phyloP scores from a whole-genome alignment of 1,140 invertebrate genomes.

The Philaenus spumarius region DNA sequence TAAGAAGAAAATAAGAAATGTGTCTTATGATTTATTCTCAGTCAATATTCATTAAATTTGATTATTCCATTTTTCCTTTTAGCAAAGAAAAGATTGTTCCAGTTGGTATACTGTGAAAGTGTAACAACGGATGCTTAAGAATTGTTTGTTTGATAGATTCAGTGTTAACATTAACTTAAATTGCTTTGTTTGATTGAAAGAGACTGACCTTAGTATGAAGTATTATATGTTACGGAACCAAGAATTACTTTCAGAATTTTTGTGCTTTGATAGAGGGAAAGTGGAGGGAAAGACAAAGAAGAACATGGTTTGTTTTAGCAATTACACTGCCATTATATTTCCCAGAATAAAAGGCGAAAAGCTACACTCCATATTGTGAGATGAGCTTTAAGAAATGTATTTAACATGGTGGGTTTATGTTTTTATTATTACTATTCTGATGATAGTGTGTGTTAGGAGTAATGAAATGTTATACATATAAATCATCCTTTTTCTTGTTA shows the following conservation, averaged over 20 bases:
- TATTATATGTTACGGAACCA: not conserved
- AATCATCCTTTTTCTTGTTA: slow-evolving; percentile 19
- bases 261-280: not conserved
- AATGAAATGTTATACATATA: slow-evolving; percentile 22
- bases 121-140: not conserved
- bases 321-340: slow-evolving; percentile 26
- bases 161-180: not conserved
- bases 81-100: slow-evolving; percentile 1
- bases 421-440: slow-evolving; percentile 17
- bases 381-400: slow-evolving; percentile 23
- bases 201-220: not conserved
- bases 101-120: not conserved
- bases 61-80: not conserved
- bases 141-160: not conserved
- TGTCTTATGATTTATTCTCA: not conserved
- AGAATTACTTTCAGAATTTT: not conserved
- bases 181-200: not conserved
- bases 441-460: slow-evolving; percentile 25
- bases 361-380: slow-evolving; percentile 26
- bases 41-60: not conserved
- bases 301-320: slow-evolving; percentile 18
- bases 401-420: slow-evolving; percentile 15
- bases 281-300: slow-evolving; percentile 3
- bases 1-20: not conserved
- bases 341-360: slow-evolving; percentile 16